A percentile compares a stretch with the other conserved stretches of the same genome.
Conservation (phyloP, 2,888 invertebrate genomes). For the Blastobasis lacticolella region DNA sequence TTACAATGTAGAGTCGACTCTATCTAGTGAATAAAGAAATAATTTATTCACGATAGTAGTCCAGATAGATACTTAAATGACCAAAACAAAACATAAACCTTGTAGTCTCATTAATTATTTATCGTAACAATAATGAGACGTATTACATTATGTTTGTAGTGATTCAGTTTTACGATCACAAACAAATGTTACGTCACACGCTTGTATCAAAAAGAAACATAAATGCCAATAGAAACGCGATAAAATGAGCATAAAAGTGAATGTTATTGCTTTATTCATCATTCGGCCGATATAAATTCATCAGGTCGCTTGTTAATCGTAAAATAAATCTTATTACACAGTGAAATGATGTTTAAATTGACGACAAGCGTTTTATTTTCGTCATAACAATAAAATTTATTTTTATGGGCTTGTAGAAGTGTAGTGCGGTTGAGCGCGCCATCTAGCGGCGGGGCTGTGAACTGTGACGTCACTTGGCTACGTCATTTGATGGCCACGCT, state of each 20-base stretch:
- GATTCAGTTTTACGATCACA: constrained; percentile 41
- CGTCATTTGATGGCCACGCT: constrained; percentile 47
- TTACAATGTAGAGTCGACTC: not conserved
- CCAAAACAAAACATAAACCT: constrained; percentile 18
- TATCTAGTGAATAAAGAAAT: not conserved
- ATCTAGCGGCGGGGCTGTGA: constrained; percentile 40
- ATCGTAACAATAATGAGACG: constrained; percentile 22
- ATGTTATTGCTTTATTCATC: constrained; percentile 71
- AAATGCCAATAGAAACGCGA: constrained; percentile 62
- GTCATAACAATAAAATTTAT: constrained; percentile 75
- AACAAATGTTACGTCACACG: constrained; percentile 38
- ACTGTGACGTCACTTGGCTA: constrained; percentile 39
- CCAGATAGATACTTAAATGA: constrained; percentile 6
- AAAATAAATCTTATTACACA: constrained; percentile 74
- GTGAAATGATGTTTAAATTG: constrained; percentile 74
- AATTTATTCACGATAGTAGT: not conserved
- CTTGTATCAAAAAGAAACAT: constrained; percentile 48
- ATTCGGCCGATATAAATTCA: constrained; percentile 68
- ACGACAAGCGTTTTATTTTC: constrained; percentile 75
- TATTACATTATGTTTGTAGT: constrained; percentile 33
- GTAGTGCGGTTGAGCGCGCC: constrained; percentile 47
- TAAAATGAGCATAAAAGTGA: constrained; percentile 61
- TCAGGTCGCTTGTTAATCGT: constrained; percentile 73
- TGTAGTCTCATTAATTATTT: constrained; percentile 26
- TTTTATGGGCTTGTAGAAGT: constrained; percentile 55